Evolutionary conservation across 2,113 vertebrate genomes (phyloP).

Genomic region (Hippocampus guttulatus): DNA sequence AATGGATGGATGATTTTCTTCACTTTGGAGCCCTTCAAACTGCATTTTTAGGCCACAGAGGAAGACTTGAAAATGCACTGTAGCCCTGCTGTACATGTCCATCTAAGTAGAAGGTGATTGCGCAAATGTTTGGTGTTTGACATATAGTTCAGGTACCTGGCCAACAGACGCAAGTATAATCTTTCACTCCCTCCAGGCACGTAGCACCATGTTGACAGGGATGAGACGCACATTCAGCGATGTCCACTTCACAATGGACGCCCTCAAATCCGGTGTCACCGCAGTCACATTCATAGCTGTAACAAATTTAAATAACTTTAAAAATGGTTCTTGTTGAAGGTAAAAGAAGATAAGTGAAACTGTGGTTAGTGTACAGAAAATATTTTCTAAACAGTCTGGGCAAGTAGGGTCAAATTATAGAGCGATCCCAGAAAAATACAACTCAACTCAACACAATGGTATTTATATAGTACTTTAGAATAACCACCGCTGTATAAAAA

Average conservation of each 20-base stretch:
- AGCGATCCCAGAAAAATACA: too few relatives aligned
- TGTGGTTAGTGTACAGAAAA: too few relatives aligned
- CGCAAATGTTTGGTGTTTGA: not conserved
- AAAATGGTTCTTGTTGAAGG: not conserved
- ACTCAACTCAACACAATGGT: too few relatives aligned
- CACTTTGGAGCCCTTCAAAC: too few relatives aligned
- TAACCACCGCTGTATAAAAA: too few relatives aligned
- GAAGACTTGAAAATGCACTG: too few relatives aligned
- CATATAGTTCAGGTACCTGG: conserved; percentile 71
- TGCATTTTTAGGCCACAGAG: too few relatives aligned
- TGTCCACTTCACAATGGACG: conserved; percentile 79
- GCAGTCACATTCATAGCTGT: conserved; percentile 86
- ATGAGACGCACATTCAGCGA: conserved; percentile 84
- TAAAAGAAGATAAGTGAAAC: not conserved
- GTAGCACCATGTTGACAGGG: conserved; percentile 83
- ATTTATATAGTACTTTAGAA: too few relatives aligned
- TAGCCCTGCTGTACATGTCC: not conserved
- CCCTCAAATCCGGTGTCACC: conserved; percentile 82
- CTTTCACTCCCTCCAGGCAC: conserved; percentile 77
- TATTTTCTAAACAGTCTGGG: too few relatives aligned
- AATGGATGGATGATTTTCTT: too few relatives aligned
- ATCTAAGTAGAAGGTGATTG: not conserved
- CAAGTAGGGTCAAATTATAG: too few relatives aligned
- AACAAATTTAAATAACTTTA: conserved; percentile 18
- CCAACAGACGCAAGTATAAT: conserved; percentile 86